Base-by-base conservation (phyloP, 2,797 vertebrate species). In the Tragopan temminckii region DNA sequence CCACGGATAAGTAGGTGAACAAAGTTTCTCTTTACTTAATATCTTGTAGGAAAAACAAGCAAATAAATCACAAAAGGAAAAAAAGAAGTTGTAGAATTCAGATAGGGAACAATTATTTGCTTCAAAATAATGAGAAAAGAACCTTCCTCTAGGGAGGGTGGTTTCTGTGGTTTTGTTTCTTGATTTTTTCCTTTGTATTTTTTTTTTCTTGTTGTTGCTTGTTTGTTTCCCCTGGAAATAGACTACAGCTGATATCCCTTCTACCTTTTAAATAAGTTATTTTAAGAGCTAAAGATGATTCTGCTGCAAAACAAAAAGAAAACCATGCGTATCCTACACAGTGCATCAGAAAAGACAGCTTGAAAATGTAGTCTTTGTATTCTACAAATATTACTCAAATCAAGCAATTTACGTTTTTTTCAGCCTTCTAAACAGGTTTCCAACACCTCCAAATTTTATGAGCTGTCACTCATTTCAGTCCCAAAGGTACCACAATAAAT, bases 361-460 rank as follows among this genome's bases (percentile, higher is more conserved):
- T 33, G 50, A 89, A 94, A 88, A 91, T 50, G 24, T 1, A 57
- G 25, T 31, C 23, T 85, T 80, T 78, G 24, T 25, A 42, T 64
- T 85, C 67, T 72, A 48, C 31, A 92, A 83, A 71, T 62, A 82
- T 38, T 71, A 42, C 66, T 66, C 71, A 90, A 93, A 88, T 69
- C 43, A 88, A 72, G 35, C 38, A 94, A 77, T 86, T 91, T 74
- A 90, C n/a, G 21, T 53, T 15, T 66, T 66, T 88, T 94, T 70
- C 74, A 79, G 31, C 19, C 53, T 57, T 33, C 18, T 13, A 86
- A 4, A 45, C 18, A 64, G 27, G 59, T 84, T 83, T 91, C 82
- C 52, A 88, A 27, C 53, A 61, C 25, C 74, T 91, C 58, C 5
- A 23, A 59, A 76, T 90, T 91, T 94, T 83, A 83, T 42, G 55